Conservation (phyloP, 2,113 vertebrate species). For the Bubo bubo region DNA sequence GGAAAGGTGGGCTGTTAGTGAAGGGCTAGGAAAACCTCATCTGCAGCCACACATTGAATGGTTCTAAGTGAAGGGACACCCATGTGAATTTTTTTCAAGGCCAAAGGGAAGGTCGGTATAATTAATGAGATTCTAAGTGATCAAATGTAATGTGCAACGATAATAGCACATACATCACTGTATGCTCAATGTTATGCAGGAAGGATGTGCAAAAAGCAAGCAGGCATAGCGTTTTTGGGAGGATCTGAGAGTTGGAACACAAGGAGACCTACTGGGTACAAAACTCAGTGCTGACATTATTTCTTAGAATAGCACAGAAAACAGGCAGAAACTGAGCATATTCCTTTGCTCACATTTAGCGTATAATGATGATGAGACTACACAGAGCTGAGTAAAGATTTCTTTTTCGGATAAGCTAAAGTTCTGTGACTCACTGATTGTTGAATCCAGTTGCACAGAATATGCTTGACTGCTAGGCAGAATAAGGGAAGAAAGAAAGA, state of each 20-base stretch:
- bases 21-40: neutral
- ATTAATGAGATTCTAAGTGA: neutral
- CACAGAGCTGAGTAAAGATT: neutral
- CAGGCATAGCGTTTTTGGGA: neutral
- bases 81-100: neutral
- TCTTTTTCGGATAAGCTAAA: neutral
- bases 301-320: neutral
- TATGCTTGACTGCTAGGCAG: neutral
- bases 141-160: neutral
- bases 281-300: neutral
- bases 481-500: neutral
- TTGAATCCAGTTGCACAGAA: neutral
- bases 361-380: neutral
- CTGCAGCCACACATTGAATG: neutral
- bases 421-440: neutral
- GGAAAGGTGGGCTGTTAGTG: neutral
- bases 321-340: neutral
- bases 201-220: neutral
- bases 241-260: neutral
- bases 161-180: neutral
- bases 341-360: neutral
- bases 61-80: neutral
- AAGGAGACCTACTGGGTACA: neutral
- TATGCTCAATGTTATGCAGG: neutral
- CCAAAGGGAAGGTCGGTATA: neutral